A percentile compares a stretch with the other conserved stretches of the same genome.
Evolutionary conservation across 2,113 vertebrate genomes (phyloP).

Genomic region (Corydoras sp.): DNA sequence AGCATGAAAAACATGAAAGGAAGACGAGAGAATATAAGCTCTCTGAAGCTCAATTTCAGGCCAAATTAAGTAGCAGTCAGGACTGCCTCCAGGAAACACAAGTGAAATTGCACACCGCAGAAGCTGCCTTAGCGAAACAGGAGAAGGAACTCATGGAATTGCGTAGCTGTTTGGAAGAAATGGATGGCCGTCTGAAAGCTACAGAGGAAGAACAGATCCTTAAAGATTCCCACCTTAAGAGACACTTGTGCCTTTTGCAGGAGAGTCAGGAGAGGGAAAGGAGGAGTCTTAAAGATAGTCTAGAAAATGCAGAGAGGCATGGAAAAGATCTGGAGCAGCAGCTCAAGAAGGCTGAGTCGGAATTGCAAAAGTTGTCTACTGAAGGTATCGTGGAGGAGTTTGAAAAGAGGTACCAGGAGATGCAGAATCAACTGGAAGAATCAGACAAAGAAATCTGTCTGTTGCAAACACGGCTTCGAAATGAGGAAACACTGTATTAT

Average conservation of each 20-base stretch:
- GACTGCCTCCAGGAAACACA: constrained; percentile 72
- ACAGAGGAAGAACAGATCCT: constrained; percentile 73
- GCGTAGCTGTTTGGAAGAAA: constrained; percentile 67
- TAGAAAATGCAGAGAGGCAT: constrained; percentile 75
- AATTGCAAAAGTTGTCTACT: constrained; percentile 28
- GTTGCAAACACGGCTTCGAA: constrained; percentile 71
- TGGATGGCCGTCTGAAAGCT: constrained; percentile 66
- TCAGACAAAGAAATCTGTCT: constrained; percentile 64
- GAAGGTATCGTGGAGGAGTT: constrained; percentile 57
- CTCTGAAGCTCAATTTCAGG: constrained; percentile 60
- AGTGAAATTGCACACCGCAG: constrained; percentile 57
- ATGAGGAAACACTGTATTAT: constrained; percentile 75
- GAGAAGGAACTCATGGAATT: constrained; percentile 69
- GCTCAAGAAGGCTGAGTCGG: constrained; percentile 64
- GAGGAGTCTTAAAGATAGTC: constrained; percentile 67
- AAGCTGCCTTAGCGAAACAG: constrained; percentile 51
- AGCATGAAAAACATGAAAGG: constrained; percentile 44
- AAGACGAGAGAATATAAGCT: constrained; percentile 65
- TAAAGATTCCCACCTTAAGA: constrained; percentile 79
- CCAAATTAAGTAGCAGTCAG: constrained; percentile 70
- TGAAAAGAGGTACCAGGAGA: constrained; percentile 70
- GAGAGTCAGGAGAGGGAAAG: constrained; percentile 85
- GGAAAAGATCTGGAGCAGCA: constrained; percentile 73
- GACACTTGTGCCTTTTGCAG: constrained; percentile 76
- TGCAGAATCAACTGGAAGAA: constrained; percentile 70